Conservation (phyloP, 2,113 vertebrate genomes). For the Leptosomus discolor region DNA sequence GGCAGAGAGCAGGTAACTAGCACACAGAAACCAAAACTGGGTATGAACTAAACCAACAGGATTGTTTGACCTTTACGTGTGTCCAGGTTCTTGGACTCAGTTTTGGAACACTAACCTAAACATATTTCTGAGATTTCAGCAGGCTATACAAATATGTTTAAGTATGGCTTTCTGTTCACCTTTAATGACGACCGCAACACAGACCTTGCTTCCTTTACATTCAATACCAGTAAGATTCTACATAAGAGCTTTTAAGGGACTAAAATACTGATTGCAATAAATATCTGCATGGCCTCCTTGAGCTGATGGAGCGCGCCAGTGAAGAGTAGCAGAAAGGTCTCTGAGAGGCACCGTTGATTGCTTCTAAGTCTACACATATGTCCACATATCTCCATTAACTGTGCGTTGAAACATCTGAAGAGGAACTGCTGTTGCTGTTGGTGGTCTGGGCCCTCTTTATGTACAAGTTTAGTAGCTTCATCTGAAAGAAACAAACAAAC, state of each 20-base stretch:
- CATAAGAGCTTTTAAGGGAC: slow-evolving; percentile 76
- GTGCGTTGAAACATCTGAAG: slow-evolving; percentile 95
- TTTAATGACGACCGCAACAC: slow-evolving; percentile 62
- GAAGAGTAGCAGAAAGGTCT: slow-evolving; percentile 67
- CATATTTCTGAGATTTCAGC: slow-evolving; percentile 45
- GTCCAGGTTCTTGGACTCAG: background rate
- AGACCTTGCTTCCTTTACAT: slow-evolving; percentile 80
- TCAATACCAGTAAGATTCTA: slow-evolving; percentile 78
- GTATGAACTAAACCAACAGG: background rate
- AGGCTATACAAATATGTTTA: slow-evolving; percentile 52
- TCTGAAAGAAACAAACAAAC: slow-evolving; percentile 73
- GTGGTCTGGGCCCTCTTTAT: slow-evolving; percentile 96
- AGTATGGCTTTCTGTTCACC: slow-evolving; percentile 64
- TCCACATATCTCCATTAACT: slow-evolving; percentile 80
- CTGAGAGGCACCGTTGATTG: slow-evolving; percentile 73
- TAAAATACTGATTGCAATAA: slow-evolving; percentile 86
- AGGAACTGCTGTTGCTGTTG: slow-evolving; percentile 97
- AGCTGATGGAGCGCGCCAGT: slow-evolving; percentile 57
- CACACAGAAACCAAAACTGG: slow-evolving; percentile 12
- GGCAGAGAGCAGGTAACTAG: background rate
- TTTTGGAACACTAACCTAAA: slow-evolving; percentile 20
- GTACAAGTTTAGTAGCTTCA: slow-evolving; percentile 96
- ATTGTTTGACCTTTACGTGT: slow-evolving; percentile 17
- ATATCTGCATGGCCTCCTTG: slow-evolving; percentile 67
- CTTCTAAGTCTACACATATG: slow-evolving; percentile 65